phyloP scores from a whole-genome alignment of 2,888 invertebrate genomes.

The Pyrgus malvae region DNA sequence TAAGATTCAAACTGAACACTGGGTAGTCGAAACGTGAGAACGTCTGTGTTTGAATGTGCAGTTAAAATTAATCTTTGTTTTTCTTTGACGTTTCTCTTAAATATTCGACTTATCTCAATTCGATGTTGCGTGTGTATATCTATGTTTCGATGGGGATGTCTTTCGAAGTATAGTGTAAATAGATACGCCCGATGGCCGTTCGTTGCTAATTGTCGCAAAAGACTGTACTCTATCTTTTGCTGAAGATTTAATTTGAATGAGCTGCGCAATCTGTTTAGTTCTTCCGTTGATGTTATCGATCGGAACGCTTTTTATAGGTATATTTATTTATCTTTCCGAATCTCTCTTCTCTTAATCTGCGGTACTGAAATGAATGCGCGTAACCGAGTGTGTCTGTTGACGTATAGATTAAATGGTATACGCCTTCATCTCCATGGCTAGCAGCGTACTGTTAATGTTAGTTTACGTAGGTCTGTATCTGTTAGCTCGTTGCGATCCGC shows the following conservation, averaged over 20 bases:
- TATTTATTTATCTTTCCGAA: slow-evolving; percentile 79
- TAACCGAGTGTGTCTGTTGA: slow-evolving; percentile 72
- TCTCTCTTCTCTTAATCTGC: slow-evolving; percentile 77
- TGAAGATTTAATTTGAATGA: slow-evolving; percentile 81
- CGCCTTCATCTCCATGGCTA: slow-evolving; percentile 79
- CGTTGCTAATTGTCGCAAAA: slow-evolving; percentile 82
- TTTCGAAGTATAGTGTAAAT: slow-evolving; percentile 77
- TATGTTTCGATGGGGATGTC: slow-evolving; percentile 81
- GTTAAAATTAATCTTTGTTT: slow-evolving; percentile 76
- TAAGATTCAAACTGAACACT: slow-evolving; percentile 85
- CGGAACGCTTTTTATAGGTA: slow-evolving; percentile 81
- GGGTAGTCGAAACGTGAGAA: slow-evolving; percentile 80
- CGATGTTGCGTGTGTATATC: slow-evolving; percentile 80
- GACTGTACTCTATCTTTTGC: slow-evolving; percentile 80
- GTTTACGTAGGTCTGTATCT: slow-evolving; percentile 71
- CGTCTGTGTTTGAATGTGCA: slow-evolving; percentile 82
- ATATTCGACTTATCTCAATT: slow-evolving; percentile 78
- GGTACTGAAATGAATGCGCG: slow-evolving; percentile 79
- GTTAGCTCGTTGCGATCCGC: slow-evolving; percentile 74
- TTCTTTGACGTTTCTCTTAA: slow-evolving; percentile 82
- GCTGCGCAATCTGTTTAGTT: slow-evolving; percentile 82
- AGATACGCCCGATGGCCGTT: slow-evolving; percentile 81
- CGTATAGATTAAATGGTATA: slow-evolving; percentile 74
- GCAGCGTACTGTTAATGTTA: slow-evolving; percentile 77
- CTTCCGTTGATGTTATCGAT: slow-evolving; percentile 73